Percentiles rank a stretch among this genome's conserved stretches.
Evolutionary conservation across 2,113 vertebrate species (phyloP).

Genomic region (Anseranas semipalmata): DNA sequence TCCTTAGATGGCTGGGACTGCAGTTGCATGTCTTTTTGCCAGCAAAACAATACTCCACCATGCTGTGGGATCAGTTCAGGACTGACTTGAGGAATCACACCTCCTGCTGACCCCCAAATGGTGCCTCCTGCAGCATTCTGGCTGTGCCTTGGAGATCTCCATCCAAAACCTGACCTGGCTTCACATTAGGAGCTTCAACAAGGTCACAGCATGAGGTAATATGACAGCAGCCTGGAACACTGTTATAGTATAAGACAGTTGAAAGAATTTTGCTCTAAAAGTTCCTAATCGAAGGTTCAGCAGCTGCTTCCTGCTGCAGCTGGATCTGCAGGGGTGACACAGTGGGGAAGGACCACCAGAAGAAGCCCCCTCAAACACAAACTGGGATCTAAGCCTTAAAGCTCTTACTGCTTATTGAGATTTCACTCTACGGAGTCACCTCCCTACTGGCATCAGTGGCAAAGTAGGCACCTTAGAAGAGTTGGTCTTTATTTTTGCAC

Average conservation of each 20-base stretch:
- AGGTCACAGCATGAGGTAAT: constrained; percentile 12
- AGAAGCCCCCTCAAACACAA: background rate
- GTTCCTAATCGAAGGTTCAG: background rate
- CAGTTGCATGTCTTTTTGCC: background rate
- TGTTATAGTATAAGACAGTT: background rate
- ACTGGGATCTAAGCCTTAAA: background rate
- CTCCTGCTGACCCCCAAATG: constrained; percentile 54
- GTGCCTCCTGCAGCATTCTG: constrained; percentile 37
- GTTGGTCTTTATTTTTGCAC: background rate
- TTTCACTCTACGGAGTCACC: background rate
- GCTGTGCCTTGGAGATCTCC: background rate
- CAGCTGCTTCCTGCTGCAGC: background rate
- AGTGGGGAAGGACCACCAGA: background rate
- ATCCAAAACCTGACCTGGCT: constrained; percentile 40
- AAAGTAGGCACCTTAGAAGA: background rate
- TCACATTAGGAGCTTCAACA: constrained; percentile 6
- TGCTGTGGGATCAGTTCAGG: constrained; percentile 42
- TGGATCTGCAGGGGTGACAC: background rate
- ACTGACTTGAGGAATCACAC: constrained; percentile 45
- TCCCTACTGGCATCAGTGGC: background rate
- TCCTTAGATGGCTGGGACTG: background rate
- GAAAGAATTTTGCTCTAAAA: background rate
- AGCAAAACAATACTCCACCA: constrained; percentile 36
- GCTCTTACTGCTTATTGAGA: background rate
- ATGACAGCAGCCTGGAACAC: background rate